Evolutionary conservation across 2,113 vertebrate genomes (phyloP), one percentile per base, ranked within the genome.

Genomic region (Dromas ardeola): DNA sequence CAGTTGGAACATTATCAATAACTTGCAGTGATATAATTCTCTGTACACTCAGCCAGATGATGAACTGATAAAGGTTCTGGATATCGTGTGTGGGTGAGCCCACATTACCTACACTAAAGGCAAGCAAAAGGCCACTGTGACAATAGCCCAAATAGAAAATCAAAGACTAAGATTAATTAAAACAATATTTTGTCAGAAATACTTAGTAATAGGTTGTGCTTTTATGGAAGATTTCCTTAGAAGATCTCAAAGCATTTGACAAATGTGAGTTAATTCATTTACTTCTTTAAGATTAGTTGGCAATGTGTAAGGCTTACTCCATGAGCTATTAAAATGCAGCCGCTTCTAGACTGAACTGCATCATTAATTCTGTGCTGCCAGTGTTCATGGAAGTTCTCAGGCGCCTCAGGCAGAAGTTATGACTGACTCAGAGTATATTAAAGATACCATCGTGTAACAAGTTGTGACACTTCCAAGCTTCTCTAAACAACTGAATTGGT

Each of bases 341-440:
- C 14, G 0, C 78, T 90, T 90, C 52, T 25, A 59, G 91, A 9
- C 89, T 23, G 56, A 93, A 3, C 66, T 0, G 13, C 66, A 16
- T 47, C 62, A 10, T 93, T 93, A 52, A 93, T 93, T 91, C 36
- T 25, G 43, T 0, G 0, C 56, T 85, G 84, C 69, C 3, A 2
- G 58, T 5, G 40, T 58, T 65, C 15, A 0, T 42, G 74, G 79
- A 82, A 52, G 70, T 59, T 80, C 71, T 77, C 6, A 4, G 88
- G 90, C 23, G 74, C 95, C 94, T 90, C 4, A 52, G 85, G 90
- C 81, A 69, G 56, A 49, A 96, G 47, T 92, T 92, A 85, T n/a
- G 79, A 34, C 85, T 77, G 52, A 59, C 71, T 92, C 56, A 3
- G 2, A 50, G 72, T 59, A 12, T 42, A n/a, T 86, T 73, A 78